phyloP scores from a whole-genome alignment of 2,797 vertebrate species.

The Enteromius paludinosus region DNA sequence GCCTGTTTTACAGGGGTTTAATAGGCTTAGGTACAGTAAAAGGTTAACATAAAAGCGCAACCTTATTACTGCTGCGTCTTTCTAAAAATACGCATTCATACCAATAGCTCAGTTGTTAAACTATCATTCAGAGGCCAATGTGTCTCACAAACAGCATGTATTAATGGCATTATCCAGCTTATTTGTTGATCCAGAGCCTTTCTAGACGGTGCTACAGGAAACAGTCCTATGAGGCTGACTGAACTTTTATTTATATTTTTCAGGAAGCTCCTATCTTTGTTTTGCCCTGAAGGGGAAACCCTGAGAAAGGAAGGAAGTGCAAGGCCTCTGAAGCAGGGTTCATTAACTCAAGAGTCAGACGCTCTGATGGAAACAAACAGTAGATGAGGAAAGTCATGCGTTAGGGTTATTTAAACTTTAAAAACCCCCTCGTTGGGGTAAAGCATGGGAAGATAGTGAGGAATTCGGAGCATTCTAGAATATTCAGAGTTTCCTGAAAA shows the following conservation, averaged over 20 bases:
- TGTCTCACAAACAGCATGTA: background rate
- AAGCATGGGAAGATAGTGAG: background rate
- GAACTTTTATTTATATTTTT: slow-evolving; percentile 68
- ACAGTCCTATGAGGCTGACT: slow-evolving; percentile 60
- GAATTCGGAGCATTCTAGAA: background rate
- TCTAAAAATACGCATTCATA: background rate
- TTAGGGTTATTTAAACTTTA: slow-evolving; percentile 36
- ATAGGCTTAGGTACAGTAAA: slow-evolving; percentile 42
- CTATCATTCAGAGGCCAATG: background rate
- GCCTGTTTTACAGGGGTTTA: slow-evolving; percentile 14
- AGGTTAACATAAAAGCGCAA: background rate
- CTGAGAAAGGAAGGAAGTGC: slow-evolving; percentile 42
- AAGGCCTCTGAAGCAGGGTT: slow-evolving; percentile 41
- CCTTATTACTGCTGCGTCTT: background rate
- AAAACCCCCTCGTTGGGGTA: slow-evolving; percentile 6
- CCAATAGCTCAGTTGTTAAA: background rate
- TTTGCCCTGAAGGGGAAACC: slow-evolving; percentile 57
- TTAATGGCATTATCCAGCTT: background rate
- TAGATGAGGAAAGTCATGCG: slow-evolving; percentile 1
- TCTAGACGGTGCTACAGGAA: slow-evolving; percentile 64
- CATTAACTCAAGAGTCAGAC: background rate
- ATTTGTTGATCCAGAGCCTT: slow-evolving; percentile 25
- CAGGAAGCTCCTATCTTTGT: slow-evolving; percentile 77
- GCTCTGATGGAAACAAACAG: slow-evolving; percentile 36
- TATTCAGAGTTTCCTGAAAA: background rate